Percentiles rank a stretch among this genome's conserved stretches.
Evolutionary conservation across 2,888 invertebrate species (phyloP).

Genomic region (Panzeria rudis): DNA sequence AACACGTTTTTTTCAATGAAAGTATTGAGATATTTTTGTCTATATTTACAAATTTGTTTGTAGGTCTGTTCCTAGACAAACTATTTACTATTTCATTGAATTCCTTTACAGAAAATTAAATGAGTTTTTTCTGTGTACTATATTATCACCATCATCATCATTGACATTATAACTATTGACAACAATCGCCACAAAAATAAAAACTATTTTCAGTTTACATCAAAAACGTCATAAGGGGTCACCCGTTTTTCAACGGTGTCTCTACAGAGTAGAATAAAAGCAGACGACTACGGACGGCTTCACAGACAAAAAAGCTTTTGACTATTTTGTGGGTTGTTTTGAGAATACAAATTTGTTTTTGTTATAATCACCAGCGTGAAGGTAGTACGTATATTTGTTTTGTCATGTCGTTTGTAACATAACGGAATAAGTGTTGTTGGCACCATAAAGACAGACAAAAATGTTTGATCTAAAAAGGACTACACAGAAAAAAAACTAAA

Average conservation of each 20-base stretch:
- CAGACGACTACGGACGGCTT: conserved; percentile 24
- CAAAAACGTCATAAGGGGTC: conserved; percentile 57
- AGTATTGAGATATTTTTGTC: no score
- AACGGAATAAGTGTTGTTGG: background rate
- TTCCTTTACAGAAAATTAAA: no score
- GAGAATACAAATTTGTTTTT: conserved; percentile 18
- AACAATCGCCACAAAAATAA: conserved; percentile 39
- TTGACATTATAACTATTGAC: conserved; percentile 47
- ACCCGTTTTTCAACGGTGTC: conserved; percentile 43
- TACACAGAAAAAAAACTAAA: no score
- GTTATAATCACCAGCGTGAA: background rate
- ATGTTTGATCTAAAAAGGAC: no score
- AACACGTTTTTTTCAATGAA: no score
- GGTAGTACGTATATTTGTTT: background rate
- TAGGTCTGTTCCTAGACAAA: no score
- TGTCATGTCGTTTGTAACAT: background rate
- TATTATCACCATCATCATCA: conserved; percentile 75
- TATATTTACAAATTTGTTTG: no score
- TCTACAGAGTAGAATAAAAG: conserved; percentile 22
- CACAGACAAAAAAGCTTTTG: conserved; percentile 40
- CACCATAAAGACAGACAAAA: background rate
- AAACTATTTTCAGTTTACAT: conserved; percentile 32
- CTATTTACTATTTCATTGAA: no score
- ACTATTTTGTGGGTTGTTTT: conserved; percentile 43
- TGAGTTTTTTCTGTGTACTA: conserved; percentile 47